A percentile compares a stretch with the other conserved stretches of the same genome.
These are phyloP conservation scores for Ariolimax columbianus DNA, from an alignment of 2,888 invertebrate genomes.

Conservation along the genomic window DNA sequence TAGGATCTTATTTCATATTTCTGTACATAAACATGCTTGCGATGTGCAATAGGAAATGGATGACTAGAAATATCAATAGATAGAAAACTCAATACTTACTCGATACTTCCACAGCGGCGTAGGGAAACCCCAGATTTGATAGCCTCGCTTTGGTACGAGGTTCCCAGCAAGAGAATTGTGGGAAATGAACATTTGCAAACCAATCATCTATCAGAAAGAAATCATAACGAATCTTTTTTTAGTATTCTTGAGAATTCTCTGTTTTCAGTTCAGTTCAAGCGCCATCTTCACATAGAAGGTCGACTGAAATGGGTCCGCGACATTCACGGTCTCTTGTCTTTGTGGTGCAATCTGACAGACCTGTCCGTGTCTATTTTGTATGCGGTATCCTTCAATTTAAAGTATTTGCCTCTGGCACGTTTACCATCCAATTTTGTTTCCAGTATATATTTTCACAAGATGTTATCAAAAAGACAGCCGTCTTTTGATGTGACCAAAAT, in stretches of 20 bases:
- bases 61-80: slow-evolving; percentile 51
- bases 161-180: slow-evolving; percentile 48
- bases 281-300: no score
- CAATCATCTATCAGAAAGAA: slow-evolving; percentile 26
- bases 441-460: no score
- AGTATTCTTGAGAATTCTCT: slow-evolving; percentile 3
- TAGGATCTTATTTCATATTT: neutral
- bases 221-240: neutral
- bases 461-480: no score
- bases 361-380: no score
- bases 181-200: slow-evolving; percentile 19
- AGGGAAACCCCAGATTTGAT: slow-evolving; percentile 49
- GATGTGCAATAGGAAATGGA: slow-evolving; percentile 17
- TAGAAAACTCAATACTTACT: slow-evolving; percentile 56
- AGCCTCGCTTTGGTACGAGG: slow-evolving; percentile 54
- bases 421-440: no score
- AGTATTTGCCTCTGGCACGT: no score
- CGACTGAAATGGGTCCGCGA: no score
- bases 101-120: slow-evolving; percentile 49
- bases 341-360: no score
- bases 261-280: neutral
- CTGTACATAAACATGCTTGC: neutral
- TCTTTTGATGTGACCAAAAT: no score
- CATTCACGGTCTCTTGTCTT: no score
- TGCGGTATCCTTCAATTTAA: no score